Base-by-base conservation (phyloP, 2,888 invertebrate genomes). In the Drosophila putrida region DNA sequence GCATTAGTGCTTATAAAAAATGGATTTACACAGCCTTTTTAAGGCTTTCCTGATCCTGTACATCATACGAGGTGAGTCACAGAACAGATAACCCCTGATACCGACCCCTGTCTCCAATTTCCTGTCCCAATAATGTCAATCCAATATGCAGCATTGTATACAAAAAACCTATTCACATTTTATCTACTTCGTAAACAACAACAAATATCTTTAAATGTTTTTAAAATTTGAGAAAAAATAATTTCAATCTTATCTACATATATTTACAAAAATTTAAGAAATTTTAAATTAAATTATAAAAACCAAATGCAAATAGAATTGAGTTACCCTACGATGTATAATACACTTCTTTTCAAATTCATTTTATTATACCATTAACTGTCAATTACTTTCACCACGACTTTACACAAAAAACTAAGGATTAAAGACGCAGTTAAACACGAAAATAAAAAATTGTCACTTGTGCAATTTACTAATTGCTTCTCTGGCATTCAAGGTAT, bases 21-120 rank as follows among this genome's bases (percentile, higher is more conserved):
- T 93, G 93, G 92, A 92, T 92, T 92, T 92, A 88, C 90, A 90
- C 86, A 90, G 92, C 92, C 92, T 93, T 92, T 91, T 92, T 90
- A 92, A 92, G 92, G 92, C 92, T 89, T 88, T 90, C 83, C 90
- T 92, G 90, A 92, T 92, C 90, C 91, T 92, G 86, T 92, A 91
- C 87, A 88, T 90, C 84, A 85, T 93, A 80, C 89, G 89, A 91
- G 93, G 92, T 92, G 84, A 92, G 92, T 89, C 58, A 44, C 60
- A 39, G 6, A 20, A 49, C 20, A 49, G 11, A 49, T 20, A 49
- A 20, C 49, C n/a, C n/a, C 33, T 20, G 6, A 4, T 15, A 9
- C 33, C n/a, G 6, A 4, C 5, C n/a, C 28, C 13, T 28, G 13
- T 28, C 9, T 28, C 4, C 8, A 31, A 5, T 46, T 28, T 28